Evolutionary conservation across 2,113 vertebrate species (phyloP), one percentile per base, ranked within the genome.

Genomic region (Pandion haliaetus): DNA sequence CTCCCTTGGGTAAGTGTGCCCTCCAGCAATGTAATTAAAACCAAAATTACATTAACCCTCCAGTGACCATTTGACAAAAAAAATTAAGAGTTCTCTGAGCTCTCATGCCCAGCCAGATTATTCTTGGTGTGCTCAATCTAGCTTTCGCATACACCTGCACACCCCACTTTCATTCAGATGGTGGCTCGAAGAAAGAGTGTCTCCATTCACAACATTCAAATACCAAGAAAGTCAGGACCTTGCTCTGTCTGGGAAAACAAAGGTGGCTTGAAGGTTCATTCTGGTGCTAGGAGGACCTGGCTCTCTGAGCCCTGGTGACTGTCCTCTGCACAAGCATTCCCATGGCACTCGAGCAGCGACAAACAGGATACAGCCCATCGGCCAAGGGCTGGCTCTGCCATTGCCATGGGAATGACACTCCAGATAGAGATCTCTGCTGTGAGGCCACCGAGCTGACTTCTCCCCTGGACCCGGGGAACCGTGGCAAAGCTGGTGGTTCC

Each of bases 11-110:
- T 91, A 85, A 87, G 74, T 81, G 54, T 95, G 94, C 82, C 78
- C 92, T 95, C 88, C 91, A 89, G 95, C 95, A 96, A 96, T 78
- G 95, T 52, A 47, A 96, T 97, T 97, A 95, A 78, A 54, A 55
- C 70, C 95, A 96, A 96, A 96, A 97, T 95, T 96, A 88, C 77
- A 65, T 92, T 96, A 96, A 97, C 93, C 90, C 93, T 95, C 85
- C 93, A 93, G 88, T 80, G 73, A 79, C 95, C 89, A 71, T 82
- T 89, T 82, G 49, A 86, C 87, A 97, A 82, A 77, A 77, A 57
- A 58, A 90, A 47, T 36, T 38, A 58, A 47, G 77, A 57, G 65
- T 79, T 52, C 61, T 61, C 25, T 13, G 42, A 65, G 34, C 72
- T 77, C 72, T 85, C 42, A 24, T 3, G 8, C 73, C 5, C 26